Base-by-base conservation (phyloP, 2,113 vertebrate genomes). In the Epinephelus lanceolatus region DNA sequence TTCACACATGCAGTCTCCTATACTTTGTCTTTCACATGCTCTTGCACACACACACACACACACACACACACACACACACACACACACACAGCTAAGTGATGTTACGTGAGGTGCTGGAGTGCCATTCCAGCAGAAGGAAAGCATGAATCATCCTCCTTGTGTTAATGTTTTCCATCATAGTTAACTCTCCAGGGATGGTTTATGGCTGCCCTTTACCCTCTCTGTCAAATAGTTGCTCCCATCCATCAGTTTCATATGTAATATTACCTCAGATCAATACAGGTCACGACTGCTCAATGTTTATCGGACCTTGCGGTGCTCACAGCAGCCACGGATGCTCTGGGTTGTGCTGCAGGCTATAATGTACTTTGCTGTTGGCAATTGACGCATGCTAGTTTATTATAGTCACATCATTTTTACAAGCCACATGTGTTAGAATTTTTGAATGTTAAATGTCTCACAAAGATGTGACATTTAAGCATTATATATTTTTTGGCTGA, bases 211-310 rank as follows among this genome's bases (percentile, higher is more conserved):
- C 92, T 94, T 88, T 92, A 57, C 40, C 89, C 91, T 73, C 73
- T 59, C 82, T 93, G 90, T 92, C 92, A 83, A 67, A 91, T 86
- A 67, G 67, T 69, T 61, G 85, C 85, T 81, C 89, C 75, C 88
- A 83, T 92, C 90, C 83, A 85, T 91, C 91, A 89, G 88, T 77
- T 86, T 93, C 79, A 83, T 89, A 81, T 86, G 85, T 89, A 93
- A 90, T 92, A 92, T 92, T 87, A 85, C 81, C 85, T 87, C 78
- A 1, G 85, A 92, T 94, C 91, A 81, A 93, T 92, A 80, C 86
- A 55, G 88, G 91, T 90, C 91, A 89, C 37, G 25, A 80, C 68
- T 80, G 82, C 84, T 81, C 81, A 83, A 68, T 27, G 49, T 83
- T 86, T 74, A 78, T 62, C 57, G 42, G 79, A 74, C 78, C 74